Conservation (phyloP, 2,113 vertebrate genomes). For the Nannobrachium achirus region DNA sequence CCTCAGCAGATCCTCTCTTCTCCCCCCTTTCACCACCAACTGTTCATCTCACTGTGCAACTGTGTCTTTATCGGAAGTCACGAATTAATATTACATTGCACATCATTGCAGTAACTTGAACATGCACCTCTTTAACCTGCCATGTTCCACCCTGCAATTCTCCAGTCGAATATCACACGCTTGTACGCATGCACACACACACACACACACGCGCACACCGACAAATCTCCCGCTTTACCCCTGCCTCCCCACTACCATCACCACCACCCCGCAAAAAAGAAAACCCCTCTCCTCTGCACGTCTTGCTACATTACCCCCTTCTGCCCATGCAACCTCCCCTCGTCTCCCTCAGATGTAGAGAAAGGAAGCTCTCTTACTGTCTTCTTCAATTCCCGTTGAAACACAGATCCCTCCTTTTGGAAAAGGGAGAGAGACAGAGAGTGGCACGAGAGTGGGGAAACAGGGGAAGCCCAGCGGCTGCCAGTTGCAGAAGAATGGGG, state of each 20-base stretch:
- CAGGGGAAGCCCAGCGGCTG: slow-evolving; percentile 44
- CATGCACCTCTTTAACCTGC: slow-evolving; percentile 38
- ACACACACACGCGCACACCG: slow-evolving; percentile 12
- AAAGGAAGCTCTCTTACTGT: slow-evolving; percentile 75
- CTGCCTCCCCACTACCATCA: neutral
- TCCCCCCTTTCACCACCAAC: neutral
- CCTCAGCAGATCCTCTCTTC: slow-evolving; percentile 17
- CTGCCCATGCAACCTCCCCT: neutral
- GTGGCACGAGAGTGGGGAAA: slow-evolving; percentile 40
- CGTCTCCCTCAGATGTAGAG: slow-evolving; percentile 5
- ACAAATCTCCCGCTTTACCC: slow-evolving; percentile 7
- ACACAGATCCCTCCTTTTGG: slow-evolving; percentile 70
- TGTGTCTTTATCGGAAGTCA: slow-evolving; percentile 4
- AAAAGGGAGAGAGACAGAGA: slow-evolving; percentile 53
- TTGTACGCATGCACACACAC: slow-evolving; percentile 12
- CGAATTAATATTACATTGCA: slow-evolving; percentile 30
- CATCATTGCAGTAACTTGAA: slow-evolving; percentile 70
- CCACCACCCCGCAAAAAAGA: neutral
- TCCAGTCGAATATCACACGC: slow-evolving; percentile 29
- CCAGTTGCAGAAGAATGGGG: slow-evolving; percentile 28
- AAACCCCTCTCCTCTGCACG: neutral
- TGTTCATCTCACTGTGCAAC: slow-evolving; percentile 9
- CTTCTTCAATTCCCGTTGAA: slow-evolving; percentile 69
- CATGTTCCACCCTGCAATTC: slow-evolving; percentile 25
- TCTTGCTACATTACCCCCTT: too few relatives aligned